Conservation (phyloP, 35 echinoderm and acorn worm species). For the Patiria miniata region DNA sequence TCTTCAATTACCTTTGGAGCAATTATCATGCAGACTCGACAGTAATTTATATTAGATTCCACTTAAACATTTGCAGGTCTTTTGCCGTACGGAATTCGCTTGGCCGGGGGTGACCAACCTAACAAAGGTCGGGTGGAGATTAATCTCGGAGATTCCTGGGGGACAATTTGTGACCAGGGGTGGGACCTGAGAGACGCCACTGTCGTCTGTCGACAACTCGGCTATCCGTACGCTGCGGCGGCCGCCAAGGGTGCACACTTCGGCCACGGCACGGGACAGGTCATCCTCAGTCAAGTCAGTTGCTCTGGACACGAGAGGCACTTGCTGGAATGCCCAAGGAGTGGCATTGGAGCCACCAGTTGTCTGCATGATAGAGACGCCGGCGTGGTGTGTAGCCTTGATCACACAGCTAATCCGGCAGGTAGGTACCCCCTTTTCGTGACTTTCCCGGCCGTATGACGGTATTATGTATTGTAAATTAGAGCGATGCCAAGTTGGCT, state of each 20-base stretch:
- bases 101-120: not conserved
- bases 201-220: slow-evolving; percentile 48
- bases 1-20: too few relatives aligned
- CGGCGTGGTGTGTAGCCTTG: slow-evolving; percentile 32
- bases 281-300: slow-evolving; percentile 40
- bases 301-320: slow-evolving; percentile 49
- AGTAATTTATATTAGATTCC: not conserved
- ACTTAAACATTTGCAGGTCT: not conserved
- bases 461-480: too few relatives aligned
- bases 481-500: too few relatives aligned
- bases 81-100: not conserved
- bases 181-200: slow-evolving; percentile 41
- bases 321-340: slow-evolving; percentile 41
- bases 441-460: too few relatives aligned
- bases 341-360: not conserved
- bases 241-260: slow-evolving; percentile 18
- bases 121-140: slow-evolving; percentile 67
- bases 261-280: slow-evolving; percentile 37
- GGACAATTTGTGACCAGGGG: slow-evolving; percentile 49
- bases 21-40: too few relatives aligned
- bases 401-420: not conserved
- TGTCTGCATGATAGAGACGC: slow-evolving; percentile 59
- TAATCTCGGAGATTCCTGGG: slow-evolving; percentile 33
- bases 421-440: not conserved
- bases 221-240: slow-evolving; percentile 12